phyloP scores from a whole-genome alignment of 2,888 invertebrate genomes.

The Caenorhabditis sulstoni region DNA sequence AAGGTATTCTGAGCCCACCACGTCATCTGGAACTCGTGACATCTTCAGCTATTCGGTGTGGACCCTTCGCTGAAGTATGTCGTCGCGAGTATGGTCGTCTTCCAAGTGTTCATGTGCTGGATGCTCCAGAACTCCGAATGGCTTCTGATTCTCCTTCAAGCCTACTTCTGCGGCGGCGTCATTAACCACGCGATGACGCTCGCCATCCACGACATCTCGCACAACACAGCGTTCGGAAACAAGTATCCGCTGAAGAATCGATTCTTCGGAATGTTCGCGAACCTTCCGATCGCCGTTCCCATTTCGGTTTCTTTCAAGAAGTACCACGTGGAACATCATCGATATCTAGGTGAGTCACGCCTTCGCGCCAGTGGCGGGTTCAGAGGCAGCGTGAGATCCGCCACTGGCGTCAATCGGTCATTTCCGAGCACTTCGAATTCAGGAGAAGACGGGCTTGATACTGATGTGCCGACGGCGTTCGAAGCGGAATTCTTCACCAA shows the following conservation, averaged over 20 bases:
- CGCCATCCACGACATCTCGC: conserved; percentile 97
- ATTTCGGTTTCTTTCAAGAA: conserved; percentile 96
- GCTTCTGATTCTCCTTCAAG: conserved; percentile 87
- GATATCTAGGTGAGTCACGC: conserved; percentile 82
- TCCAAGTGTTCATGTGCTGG: conserved; percentile 75
- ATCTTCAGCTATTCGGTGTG: conserved; percentile 75
- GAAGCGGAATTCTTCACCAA: conserved; percentile 95
- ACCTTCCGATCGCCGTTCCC: conserved; percentile 94
- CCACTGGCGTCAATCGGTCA: too few species aligned
- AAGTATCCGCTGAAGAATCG: conserved; percentile 84
- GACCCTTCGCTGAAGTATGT: conserved; percentile 76
- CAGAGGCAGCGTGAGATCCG: too few species aligned
- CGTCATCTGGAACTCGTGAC: conserved; percentile 1
- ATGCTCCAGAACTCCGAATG: conserved; percentile 85
- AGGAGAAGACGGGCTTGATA: conserved; percentile 94
- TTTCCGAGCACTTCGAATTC: conserved; percentile 11
- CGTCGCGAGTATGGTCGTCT: conserved; percentile 69
- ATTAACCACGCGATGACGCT: conserved; percentile 95
- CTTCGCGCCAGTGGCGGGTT: too few species aligned
- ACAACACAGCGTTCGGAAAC: conserved; percentile 96
- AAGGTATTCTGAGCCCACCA: conserved; percentile 51
- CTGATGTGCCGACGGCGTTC: conserved; percentile 93
- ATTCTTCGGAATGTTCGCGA: conserved; percentile 93
- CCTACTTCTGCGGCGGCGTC: conserved; percentile 95
- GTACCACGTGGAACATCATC: conserved; percentile 94